Conservation (phyloP, 2,113 vertebrate species). For the Pseudorectes ferrugineus region DNA sequence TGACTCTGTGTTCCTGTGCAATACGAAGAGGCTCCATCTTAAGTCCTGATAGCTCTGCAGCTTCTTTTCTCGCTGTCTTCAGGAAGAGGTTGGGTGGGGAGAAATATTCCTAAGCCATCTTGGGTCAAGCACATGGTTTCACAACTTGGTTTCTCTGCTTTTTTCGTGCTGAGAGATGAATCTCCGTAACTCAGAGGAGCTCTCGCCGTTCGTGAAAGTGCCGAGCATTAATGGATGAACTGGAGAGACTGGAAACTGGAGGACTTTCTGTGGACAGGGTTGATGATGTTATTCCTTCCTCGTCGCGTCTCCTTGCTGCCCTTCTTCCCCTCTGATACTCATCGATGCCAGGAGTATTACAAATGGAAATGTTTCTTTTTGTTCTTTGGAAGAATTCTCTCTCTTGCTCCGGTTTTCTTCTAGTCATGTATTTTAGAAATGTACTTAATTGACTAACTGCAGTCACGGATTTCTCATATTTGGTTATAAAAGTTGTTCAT, state of each 20-base stretch:
- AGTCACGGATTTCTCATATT: constrained; percentile 47
- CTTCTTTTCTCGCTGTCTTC: constrained; percentile 39
- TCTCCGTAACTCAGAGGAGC: not conserved
- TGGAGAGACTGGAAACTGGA: constrained; percentile 7
- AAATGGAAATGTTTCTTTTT: constrained; percentile 32
- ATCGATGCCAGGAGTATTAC: constrained; percentile 48
- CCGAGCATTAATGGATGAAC: not conserved
- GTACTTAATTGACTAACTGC: constrained; percentile 46
- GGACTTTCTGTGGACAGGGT: constrained; percentile 4
- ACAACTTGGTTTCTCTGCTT: not conserved
- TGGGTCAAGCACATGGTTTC: not conserved
- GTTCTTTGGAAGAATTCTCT: constrained; percentile 60
- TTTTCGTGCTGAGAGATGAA: not conserved
- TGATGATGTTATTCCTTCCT: constrained; percentile 14
- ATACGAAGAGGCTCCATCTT: constrained; percentile 44
- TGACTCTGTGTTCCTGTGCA: constrained; percentile 29
- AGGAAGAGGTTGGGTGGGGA: constrained; percentile 26
- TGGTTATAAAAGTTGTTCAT: constrained; percentile 60
- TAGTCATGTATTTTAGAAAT: constrained; percentile 63
- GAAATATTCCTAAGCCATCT: not conserved
- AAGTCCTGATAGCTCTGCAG: not conserved
- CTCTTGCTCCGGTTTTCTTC: constrained; percentile 57
- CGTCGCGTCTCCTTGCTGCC: not conserved
- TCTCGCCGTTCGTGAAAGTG: not conserved
- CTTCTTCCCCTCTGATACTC: not conserved